Base-by-base conservation (phyloP, 1,140 invertebrate genomes). In the Varroa destructor region DNA sequence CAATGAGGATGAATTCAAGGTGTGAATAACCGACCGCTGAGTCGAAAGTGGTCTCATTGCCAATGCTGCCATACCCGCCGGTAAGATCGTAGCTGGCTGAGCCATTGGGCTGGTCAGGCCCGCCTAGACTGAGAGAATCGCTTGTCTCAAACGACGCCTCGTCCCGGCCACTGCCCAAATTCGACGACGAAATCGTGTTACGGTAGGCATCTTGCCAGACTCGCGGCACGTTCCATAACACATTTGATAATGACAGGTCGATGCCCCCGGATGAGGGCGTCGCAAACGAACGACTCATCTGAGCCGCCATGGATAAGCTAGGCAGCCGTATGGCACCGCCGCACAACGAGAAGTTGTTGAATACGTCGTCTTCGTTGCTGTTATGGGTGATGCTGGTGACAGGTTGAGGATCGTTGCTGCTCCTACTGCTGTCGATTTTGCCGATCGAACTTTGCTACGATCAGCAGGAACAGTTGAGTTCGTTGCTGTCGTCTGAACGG, bases 121-220 rank as follows among this genome's bases (percentile, higher is more conserved):
- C 12, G 3, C 46, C 46, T 8, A 51, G 46, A 40, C 37, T 40
- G 61, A 67, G 61, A 5, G 61, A 37, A 8, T 67, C 61, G 61
- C 61, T 67, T 40, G 40, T 46, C 40, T 43, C 40, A 12, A 46
- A 67, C 61, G 61, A 67, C 14, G 40, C 61, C 40, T 67, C 61
- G 40, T 67, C 46, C n/a, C 61, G 40, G 37, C 37, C 37, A 8
- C 61, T 46, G 61, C 12, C 61, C 12, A 67, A 37, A 46, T 67
- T 67, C 61, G 61, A 67, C 61, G 61, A 67, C 3, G 40, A 67
- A 5, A 67, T 14, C 12, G 61, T 67, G 61, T 67, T 12, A 10
- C 36, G 61, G 61, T 67, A 67, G 40, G 61, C 61, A 40, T 67
- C 61, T 37, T 67, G 61, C 61, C 61, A 67, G 12, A 67, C 61